Conservation (phyloP, 2,113 vertebrate species). For the Lophochroa leadbeateri region DNA sequence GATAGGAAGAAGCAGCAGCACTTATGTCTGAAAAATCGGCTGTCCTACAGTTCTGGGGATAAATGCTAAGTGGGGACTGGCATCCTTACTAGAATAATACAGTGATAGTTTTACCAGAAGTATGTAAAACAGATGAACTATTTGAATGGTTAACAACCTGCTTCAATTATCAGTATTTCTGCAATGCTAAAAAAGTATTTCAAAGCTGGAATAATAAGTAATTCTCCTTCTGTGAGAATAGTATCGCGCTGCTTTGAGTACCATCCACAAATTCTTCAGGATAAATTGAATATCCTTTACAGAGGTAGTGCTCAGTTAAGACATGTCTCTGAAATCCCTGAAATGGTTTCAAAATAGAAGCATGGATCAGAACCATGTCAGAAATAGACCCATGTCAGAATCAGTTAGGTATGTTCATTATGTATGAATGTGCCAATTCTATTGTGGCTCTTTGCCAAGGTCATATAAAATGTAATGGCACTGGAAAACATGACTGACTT, state of each 20-base stretch:
- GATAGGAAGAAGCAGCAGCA: neutral
- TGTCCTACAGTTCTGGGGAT: neutral
- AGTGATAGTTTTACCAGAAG: neutral
- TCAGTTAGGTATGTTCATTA: neutral
- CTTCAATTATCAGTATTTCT: neutral
- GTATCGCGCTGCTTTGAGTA: neutral
- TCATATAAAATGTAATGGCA: neutral
- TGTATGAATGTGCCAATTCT: neutral
- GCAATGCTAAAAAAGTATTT: neutral
- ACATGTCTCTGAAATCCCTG: neutral
- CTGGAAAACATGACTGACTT: neutral
- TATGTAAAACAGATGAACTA: neutral
- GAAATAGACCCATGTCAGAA: conserved; percentile 18
- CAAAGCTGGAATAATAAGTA: neutral
- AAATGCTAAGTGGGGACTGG: neutral
- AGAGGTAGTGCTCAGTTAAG: neutral
- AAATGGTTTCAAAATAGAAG: conserved; percentile 39
- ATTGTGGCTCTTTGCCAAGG: neutral
- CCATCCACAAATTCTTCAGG: neutral
- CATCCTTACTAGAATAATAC: neutral
- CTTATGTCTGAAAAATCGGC: neutral
- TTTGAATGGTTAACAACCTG: neutral
- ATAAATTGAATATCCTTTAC: neutral
- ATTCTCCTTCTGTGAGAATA: neutral
- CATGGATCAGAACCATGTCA: neutral